phyloP scores from a whole-genome alignment of 2,888 invertebrate genomes.

The Lithophane semibrunnea region DNA sequence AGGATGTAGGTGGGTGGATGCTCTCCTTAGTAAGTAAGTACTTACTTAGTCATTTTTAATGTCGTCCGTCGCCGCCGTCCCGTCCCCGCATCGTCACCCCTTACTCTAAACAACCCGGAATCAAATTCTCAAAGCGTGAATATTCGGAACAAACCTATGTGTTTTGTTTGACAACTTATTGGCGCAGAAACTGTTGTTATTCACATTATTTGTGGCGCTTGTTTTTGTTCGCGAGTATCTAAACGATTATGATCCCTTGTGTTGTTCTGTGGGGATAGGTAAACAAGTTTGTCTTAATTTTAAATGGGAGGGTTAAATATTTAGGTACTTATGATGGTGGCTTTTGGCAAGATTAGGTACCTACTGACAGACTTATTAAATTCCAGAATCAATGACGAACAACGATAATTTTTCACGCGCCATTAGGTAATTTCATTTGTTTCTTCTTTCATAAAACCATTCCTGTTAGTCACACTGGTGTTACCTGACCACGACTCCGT shows the following conservation, averaged over 20 bases:
- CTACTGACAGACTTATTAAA: no score
- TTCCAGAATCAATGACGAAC: no score
- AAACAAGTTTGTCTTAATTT: slow-evolving; percentile 64
- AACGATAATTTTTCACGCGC: no score
- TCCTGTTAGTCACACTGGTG: no score
- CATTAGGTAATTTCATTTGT: no score
- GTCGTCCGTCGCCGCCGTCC: slow-evolving; percentile 17
- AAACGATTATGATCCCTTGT: slow-evolving; percentile 62
- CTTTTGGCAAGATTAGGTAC: neutral
- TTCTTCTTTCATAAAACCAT: no score
- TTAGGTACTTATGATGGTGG: neutral
- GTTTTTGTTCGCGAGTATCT: slow-evolving; percentile 62
- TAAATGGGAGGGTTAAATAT: slow-evolving; percentile 38
- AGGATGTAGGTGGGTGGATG: neutral
- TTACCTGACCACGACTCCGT: no score
- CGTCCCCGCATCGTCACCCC: slow-evolving; percentile 63
- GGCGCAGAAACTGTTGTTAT: slow-evolving; percentile 73
- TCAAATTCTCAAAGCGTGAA: slow-evolving; percentile 67
- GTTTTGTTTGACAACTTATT: slow-evolving; percentile 84
- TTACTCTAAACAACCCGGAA: slow-evolving; percentile 46
- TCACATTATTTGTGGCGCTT: slow-evolving; percentile 72
- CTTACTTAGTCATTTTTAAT: neutral
- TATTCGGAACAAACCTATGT: slow-evolving; percentile 80
- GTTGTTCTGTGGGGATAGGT: slow-evolving; percentile 47
- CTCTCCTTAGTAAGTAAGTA: neutral